Conservation (phyloP, 2,797 vertebrate genomes). For the Kryptolebias ocellatus region DNA sequence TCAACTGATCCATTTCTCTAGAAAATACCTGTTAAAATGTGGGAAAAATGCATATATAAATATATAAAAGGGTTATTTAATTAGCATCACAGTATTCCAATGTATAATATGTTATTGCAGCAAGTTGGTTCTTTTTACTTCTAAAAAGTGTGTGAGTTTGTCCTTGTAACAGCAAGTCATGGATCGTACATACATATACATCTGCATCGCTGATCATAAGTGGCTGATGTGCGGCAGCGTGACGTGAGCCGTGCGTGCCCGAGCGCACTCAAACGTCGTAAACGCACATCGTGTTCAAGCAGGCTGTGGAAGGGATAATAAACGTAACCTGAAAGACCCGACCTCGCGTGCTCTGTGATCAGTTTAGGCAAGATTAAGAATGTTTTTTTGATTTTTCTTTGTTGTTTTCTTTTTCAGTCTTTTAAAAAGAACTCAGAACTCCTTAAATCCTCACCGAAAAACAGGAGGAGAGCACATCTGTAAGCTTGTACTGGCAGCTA, state of each 20-base stretch:
- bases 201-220: neutral
- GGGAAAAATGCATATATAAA: too few relatives aligned
- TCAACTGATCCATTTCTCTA: too few relatives aligned
- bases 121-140: neutral
- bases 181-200: neutral
- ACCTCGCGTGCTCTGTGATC: neutral
- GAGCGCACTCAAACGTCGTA: neutral
- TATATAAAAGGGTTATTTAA: too few relatives aligned
- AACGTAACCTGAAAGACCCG: neutral
- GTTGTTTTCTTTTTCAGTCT: too few relatives aligned
- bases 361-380: neutral
- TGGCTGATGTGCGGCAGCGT: neutral
- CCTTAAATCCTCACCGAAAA: too few relatives aligned
- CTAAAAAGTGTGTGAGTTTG: neutral
- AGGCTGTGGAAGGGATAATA: neutral
- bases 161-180: neutral
- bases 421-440: too few relatives aligned
- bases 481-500: too few relatives aligned
- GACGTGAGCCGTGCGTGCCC: neutral
- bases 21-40: too few relatives aligned
- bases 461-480: neutral
- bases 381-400: too few relatives aligned
- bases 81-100: too few relatives aligned
- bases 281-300: constrained; percentile 2
- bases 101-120: neutral